Percentiles rank a stretch among this genome's conserved stretches.
Conservation (phyloP, 1,140 invertebrate genomes). For the Druon quercuslanigerum region DNA sequence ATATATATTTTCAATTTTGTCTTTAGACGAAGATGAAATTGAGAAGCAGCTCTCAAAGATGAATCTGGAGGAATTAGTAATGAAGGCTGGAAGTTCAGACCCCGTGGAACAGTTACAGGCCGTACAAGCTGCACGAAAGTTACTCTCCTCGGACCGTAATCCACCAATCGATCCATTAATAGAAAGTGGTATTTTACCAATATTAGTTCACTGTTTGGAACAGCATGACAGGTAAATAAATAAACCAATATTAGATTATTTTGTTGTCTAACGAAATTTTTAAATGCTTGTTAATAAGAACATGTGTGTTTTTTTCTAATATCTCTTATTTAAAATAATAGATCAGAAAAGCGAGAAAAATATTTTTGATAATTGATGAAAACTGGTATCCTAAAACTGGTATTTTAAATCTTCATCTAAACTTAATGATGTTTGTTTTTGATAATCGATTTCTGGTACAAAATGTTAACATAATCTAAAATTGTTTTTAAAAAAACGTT, state of each 20-base stretch:
- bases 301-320: too few species aligned
- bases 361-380: too few species aligned
- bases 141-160: conserved; percentile 97
- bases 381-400: too few species aligned
- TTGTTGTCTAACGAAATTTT: background rate
- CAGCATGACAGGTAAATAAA: conserved; percentile 83
- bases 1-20: conserved; percentile 22
- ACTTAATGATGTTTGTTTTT: too few species aligned
- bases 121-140: conserved; percentile 92
- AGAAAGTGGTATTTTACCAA: conserved; percentile 93
- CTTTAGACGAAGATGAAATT: conserved; percentile 83
- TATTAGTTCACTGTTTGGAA: conserved; percentile 93
- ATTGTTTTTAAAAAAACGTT: too few species aligned
- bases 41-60: conserved; percentile 81
- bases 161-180: conserved; percentile 99
- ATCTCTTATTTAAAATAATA: too few species aligned
- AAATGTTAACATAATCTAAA: too few species aligned
- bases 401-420: too few species aligned
- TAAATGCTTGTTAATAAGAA: too few species aligned
- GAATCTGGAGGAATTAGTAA: conserved; percentile 82
- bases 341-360: too few species aligned
- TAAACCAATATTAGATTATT: background rate
- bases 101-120: conserved; percentile 85
- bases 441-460: too few species aligned
- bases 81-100: conserved; percentile 83